phyloP scores from a whole-genome alignment of 2,797 vertebrate species.

The Cephalopachus bancanus region DNA sequence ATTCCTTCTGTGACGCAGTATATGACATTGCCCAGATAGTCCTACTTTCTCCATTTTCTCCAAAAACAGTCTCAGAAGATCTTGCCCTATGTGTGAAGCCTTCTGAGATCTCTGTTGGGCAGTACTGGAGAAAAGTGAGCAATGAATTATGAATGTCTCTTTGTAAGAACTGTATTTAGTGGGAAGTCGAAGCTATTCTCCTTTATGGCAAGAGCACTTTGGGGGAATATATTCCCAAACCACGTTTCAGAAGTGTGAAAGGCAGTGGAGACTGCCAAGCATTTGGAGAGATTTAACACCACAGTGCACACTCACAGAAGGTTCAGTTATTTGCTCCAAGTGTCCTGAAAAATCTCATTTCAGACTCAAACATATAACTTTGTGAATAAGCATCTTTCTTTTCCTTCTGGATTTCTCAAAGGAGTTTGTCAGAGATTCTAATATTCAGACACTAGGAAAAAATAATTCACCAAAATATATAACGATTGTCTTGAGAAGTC shows the following conservation, averaged over 20 bases:
- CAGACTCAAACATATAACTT: slow-evolving; percentile 11
- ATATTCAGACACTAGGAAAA: background rate
- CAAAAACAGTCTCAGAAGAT: slow-evolving; percentile 17
- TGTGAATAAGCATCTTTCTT: slow-evolving; percentile 30
- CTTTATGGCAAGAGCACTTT: slow-evolving; percentile 74
- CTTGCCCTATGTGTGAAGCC: background rate
- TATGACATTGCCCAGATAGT: background rate
- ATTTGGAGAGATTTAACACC: slow-evolving; percentile 5
- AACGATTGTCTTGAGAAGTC: background rate
- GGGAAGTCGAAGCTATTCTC: slow-evolving; percentile 74
- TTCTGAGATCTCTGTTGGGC: slow-evolving; percentile 62
- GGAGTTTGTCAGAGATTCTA: background rate
- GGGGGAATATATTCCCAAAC: slow-evolving; percentile 73
- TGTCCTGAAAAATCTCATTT: slow-evolving; percentile 42
- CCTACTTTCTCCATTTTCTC: background rate
- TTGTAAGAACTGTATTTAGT: slow-evolving; percentile 62
- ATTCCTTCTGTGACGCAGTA: background rate
- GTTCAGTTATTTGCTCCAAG: slow-evolving; percentile 29
- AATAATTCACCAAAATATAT: background rate
- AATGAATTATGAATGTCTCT: slow-evolving; percentile 74
- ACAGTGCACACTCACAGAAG: background rate
- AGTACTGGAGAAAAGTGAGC: slow-evolving; percentile 15
- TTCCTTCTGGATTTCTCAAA: slow-evolving; percentile 51
- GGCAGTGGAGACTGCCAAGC: slow-evolving; percentile 47
- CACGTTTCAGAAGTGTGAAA: slow-evolving; percentile 67